Percentiles rank a stretch among this genome's conserved stretches.
phyloP scores from a whole-genome alignment of 2,888 invertebrate species.

The Pandemis heparana region DNA sequence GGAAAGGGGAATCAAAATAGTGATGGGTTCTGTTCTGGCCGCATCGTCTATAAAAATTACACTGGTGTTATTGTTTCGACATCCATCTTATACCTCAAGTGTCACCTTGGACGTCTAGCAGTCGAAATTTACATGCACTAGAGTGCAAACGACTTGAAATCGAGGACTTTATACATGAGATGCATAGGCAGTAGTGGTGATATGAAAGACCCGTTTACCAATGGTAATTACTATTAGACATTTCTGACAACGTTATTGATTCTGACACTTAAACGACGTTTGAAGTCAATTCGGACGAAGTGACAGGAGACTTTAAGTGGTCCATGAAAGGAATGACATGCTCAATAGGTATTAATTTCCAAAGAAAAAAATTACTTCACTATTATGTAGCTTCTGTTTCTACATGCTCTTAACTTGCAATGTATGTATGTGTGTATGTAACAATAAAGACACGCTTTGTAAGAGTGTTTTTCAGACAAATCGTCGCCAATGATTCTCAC shows the following conservation, averaged over 20 bases:
- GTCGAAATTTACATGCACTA: not conserved
- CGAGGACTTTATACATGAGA: not conserved
- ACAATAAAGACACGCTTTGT: not conserved
- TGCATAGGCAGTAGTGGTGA: not conserved
- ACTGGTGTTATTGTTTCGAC: not conserved
- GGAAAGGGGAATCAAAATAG: too few relatives aligned
- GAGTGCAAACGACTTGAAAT: not conserved
- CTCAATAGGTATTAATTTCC: too few relatives aligned
- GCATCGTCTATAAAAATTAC: too few relatives aligned
- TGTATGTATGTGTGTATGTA: too few relatives aligned
- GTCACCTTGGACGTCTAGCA: slow-evolving; percentile 2
- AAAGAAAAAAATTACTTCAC: too few relatives aligned
- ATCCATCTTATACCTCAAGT: not conserved
- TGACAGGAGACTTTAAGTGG: too few relatives aligned
- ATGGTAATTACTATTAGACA: not conserved
- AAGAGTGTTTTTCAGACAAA: slow-evolving; percentile 33
- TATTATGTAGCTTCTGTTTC: too few relatives aligned
- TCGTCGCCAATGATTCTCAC: slow-evolving; percentile 25
- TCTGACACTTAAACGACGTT: not conserved
- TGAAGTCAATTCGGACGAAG: not conserved
- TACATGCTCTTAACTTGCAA: too few relatives aligned
- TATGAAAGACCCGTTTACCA: not conserved
- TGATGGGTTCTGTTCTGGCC: too few relatives aligned
- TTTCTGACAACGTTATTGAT: too few relatives aligned
- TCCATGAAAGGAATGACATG: too few relatives aligned